A percentile compares a stretch with the other conserved stretches of the same genome.
Evolutionary conservation across 2,797 vertebrate species (phyloP).

Genomic region (Cuniculus paca): DNA sequence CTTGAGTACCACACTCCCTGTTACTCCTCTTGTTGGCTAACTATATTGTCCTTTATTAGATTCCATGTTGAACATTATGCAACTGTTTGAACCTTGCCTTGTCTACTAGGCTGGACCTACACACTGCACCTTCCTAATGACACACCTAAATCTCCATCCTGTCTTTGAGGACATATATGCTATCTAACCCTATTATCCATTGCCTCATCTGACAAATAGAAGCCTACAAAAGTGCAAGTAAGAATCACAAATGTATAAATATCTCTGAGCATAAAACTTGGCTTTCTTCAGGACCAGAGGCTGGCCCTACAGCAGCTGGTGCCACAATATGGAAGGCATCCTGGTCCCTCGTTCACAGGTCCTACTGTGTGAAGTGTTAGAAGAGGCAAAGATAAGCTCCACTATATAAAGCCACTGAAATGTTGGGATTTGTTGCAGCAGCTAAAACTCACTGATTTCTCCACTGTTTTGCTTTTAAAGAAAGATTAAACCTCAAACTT

Average conservation of each 20-base stretch:
- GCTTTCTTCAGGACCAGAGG: not conserved
- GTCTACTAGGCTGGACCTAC: not conserved
- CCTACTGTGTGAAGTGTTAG: not conserved
- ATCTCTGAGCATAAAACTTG: not conserved
- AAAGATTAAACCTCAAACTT: not conserved
- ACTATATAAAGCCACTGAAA: not conserved
- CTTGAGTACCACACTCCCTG: too few relatives aligned
- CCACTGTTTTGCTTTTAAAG: not conserved
- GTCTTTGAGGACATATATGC: not conserved
- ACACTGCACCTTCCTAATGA: not conserved
- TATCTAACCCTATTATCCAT: not conserved
- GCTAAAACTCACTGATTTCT: not conserved
- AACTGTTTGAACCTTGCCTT: not conserved
- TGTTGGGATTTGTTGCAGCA: not conserved
- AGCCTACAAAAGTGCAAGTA: not conserved
- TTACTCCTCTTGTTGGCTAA: too few relatives aligned
- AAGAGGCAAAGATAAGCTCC: not conserved
- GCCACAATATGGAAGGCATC: not conserved
- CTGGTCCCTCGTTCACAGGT: not conserved
- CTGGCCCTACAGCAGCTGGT: not conserved
- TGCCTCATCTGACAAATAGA: not conserved
- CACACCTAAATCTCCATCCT: not conserved
- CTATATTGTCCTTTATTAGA: not conserved
- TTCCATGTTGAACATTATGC: not conserved
- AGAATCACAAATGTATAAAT: not conserved